Evolutionary conservation across 2,888 invertebrate species (phyloP).

Genomic region (Cecidostiba fungosa): DNA sequence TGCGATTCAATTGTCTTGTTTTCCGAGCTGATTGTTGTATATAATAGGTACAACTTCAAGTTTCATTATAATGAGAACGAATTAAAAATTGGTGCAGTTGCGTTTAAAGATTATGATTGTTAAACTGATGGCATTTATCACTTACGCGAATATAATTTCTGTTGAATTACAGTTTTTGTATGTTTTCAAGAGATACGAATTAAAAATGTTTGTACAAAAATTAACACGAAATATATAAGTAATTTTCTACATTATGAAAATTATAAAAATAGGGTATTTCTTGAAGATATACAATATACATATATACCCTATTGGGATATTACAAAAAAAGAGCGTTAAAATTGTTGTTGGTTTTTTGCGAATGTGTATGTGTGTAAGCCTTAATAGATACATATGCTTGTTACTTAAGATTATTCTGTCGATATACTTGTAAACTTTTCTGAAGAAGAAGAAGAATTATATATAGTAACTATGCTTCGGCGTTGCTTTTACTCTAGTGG

Average conservation of each 20-base stretch:
- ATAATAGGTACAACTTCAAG: too few relatives aligned
- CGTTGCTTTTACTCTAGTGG: conserved; percentile 13
- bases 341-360: conserved; percentile 9
- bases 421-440: conserved; percentile 3
- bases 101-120: too few relatives aligned
- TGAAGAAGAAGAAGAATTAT: conserved; percentile 12
- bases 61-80: background rate
- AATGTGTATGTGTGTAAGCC: conserved; percentile 18
- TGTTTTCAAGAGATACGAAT: conserved; percentile 1
- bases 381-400: conserved; percentile 26
- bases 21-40: too few relatives aligned
- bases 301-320: background rate
- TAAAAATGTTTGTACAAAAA: background rate
- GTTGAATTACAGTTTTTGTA: background rate
- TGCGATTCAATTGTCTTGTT: background rate
- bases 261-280: conserved; percentile 7
- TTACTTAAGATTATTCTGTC: background rate
- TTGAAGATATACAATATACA: conserved; percentile 8
- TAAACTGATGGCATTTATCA: too few relatives aligned
- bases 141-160: background rate
- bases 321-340: background rate
- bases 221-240: background rate
- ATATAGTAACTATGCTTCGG: background rate
- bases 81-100: background rate
- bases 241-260: conserved; percentile 7